Conservation (phyloP, 1,140 invertebrate genomes). For the Carposina sasakii region DNA sequence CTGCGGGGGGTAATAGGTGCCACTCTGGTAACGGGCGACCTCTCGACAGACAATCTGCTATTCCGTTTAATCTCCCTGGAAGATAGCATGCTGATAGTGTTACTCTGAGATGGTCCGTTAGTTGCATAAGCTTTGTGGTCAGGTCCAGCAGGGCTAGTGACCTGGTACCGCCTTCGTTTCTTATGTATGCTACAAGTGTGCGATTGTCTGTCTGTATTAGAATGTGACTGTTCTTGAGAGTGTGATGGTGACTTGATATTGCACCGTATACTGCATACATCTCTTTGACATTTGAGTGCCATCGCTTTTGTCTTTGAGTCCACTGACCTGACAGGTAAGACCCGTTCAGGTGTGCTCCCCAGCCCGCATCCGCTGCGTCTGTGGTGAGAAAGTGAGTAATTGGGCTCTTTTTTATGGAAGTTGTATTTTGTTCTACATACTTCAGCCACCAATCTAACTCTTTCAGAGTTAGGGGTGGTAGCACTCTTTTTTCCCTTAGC, state of each 20-base stretch:
- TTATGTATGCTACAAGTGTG: slow-evolving; percentile 29
- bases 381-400: slow-evolving; percentile 28
- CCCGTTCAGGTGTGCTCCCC: slow-evolving; percentile 23
- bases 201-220: slow-evolving; percentile 37
- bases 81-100: slow-evolving; percentile 24
- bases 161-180: slow-evolving; percentile 35
- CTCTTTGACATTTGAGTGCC: slow-evolving; percentile 34
- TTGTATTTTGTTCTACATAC: slow-evolving; percentile 8
- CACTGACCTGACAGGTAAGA: slow-evolving; percentile 12
- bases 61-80: slow-evolving; percentile 13
- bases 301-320: slow-evolving; percentile 16
- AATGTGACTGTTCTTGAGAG: slow-evolving; percentile 14
- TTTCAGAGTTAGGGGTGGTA: neutral
- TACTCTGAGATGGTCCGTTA: slow-evolving; percentile 23
- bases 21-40: slow-evolving; percentile 24
- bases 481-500: neutral
- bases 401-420: slow-evolving; percentile 8
- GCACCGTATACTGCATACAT: slow-evolving; percentile 27
- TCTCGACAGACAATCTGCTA: slow-evolving; percentile 24
- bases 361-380: slow-evolving; percentile 26
- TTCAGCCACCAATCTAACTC: slow-evolving; percentile 24
- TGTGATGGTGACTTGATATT: slow-evolving; percentile 7
- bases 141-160: slow-evolving; percentile 26
- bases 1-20: slow-evolving; percentile 26
- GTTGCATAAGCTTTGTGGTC: slow-evolving; percentile 21